These are phyloP conservation scores for Ramazzottius varieornatus DNA, from an alignment of 2,888 invertebrate genomes.

Conservation along the genomic window DNA sequence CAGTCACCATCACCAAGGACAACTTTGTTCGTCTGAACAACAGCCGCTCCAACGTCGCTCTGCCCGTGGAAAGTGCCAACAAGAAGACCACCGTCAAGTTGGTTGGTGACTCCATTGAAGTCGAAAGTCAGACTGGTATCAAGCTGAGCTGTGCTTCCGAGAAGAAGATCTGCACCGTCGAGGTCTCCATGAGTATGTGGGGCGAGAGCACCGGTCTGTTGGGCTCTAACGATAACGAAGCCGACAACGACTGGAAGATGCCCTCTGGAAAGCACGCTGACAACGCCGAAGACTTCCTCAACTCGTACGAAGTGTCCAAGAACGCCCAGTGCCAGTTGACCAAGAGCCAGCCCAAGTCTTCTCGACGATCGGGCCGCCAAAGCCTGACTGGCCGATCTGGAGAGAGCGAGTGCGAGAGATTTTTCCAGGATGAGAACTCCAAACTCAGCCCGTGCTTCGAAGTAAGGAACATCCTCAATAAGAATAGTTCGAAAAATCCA, in stretches of 20 bases:
- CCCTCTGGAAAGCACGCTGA: not conserved
- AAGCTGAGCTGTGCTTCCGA: not conserved
- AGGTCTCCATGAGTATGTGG: not conserved
- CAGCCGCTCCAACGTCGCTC: not conserved
- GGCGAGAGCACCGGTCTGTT: not conserved
- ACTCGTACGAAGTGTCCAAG: not conserved
- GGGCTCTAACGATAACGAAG: not conserved
- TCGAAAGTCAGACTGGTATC: not conserved
- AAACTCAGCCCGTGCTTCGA: not conserved
- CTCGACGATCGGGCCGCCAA: no score
- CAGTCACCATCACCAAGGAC: not conserved
- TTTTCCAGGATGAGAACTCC: not conserved
- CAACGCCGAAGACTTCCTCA: not conserved
- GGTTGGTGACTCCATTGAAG: not conserved
- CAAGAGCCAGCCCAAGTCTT: no score
- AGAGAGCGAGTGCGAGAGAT: not conserved
- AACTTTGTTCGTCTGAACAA: not conserved
- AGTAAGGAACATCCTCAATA: not conserved
- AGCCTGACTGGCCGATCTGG: no score
- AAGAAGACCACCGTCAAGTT: not conserved
- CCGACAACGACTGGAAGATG: conserved; percentile 1
- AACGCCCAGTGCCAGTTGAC: not conserved
- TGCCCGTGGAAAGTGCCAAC: not conserved
- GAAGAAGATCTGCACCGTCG: not conserved
- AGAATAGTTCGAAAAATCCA: not conserved